phyloP scores from a whole-genome alignment of 2,888 invertebrate species.

The Nomada goodeniana region DNA sequence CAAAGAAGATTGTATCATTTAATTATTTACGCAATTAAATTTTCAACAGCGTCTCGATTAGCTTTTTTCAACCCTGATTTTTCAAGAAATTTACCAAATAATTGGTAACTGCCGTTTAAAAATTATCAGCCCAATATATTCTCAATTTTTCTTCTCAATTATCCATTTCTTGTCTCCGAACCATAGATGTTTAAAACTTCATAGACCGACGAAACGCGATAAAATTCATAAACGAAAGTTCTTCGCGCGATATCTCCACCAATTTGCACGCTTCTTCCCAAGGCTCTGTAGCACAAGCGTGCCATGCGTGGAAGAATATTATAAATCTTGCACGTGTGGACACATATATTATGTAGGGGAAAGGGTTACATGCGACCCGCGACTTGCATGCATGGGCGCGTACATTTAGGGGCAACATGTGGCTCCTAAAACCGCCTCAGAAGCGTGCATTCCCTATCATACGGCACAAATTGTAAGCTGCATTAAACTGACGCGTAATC shows the following conservation, averaged over 20 bases:
- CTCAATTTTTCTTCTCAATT: no score
- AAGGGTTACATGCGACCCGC: constrained; percentile 15
- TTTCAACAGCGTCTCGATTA: no score
- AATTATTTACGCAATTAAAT: no score
- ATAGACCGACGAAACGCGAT: no score
- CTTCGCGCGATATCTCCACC: constrained; percentile 14
- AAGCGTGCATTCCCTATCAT: constrained; percentile 13
- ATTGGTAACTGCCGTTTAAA: no score
- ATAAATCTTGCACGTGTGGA: constrained; percentile 14
- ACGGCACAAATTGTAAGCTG: constrained; percentile 4
- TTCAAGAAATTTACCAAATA: no score
- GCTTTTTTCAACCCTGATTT: no score
- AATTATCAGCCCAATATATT: no score
- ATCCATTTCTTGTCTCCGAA: no score
- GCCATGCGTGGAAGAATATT: constrained; percentile 29
- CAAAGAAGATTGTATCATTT: no score
- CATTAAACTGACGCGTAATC: constrained; percentile 25
- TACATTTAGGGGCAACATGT: constrained; percentile 16
- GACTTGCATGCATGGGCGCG: constrained; percentile 2
- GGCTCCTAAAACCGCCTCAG: neutral
- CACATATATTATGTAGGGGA: constrained; percentile 18
- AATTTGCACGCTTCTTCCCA: constrained; percentile 32
- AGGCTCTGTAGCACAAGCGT: constrained; percentile 12
- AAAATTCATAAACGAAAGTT: constrained; percentile 10
- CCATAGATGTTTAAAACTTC: no score